These are phyloP conservation scores for Tauraco erythrolophus DNA, from an alignment of 2,113 vertebrate genomes.

Conservation along the genomic window DNA sequence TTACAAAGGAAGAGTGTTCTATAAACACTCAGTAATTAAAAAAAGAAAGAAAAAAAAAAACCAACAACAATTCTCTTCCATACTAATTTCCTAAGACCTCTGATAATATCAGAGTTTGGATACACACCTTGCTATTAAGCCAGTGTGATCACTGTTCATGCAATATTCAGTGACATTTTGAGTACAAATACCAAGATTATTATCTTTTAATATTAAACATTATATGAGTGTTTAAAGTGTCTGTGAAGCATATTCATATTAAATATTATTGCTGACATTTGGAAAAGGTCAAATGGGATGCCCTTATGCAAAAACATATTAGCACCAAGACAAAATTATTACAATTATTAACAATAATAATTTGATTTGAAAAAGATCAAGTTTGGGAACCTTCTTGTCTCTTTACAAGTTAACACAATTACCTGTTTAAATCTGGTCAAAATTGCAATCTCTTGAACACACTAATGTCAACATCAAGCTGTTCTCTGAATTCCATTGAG, in stretches of 20 bases:
- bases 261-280: slow-evolving; percentile 85
- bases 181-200: slow-evolving; percentile 84
- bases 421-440: slow-evolving; percentile 36
- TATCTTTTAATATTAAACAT: slow-evolving; percentile 82
- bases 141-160: slow-evolving; percentile 60
- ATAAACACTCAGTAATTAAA: background rate
- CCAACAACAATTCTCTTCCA: background rate
- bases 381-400: slow-evolving; percentile 63
- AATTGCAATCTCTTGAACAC: slow-evolving; percentile 24
- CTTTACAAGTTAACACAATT: slow-evolving; percentile 62
- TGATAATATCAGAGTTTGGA: slow-evolving; percentile 49
- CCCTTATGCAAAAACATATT: slow-evolving; percentile 69
- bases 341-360: slow-evolving; percentile 71
- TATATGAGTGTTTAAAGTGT: slow-evolving; percentile 82
- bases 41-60: background rate
- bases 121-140: slow-evolving; percentile 70
- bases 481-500: background rate
- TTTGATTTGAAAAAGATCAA: slow-evolving; percentile 73
- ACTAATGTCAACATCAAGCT: background rate
- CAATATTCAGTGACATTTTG: slow-evolving; percentile 82
- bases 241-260: slow-evolving; percentile 80
- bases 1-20: background rate
- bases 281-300: slow-evolving; percentile 79
- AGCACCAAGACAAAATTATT: slow-evolving; percentile 75
- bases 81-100: slow-evolving; percentile 41